Evolutionary conservation across 2,888 invertebrate genomes (phyloP), one percentile per base, ranked within the genome.

Genomic region (Dicranocentrus wangi): DNA sequence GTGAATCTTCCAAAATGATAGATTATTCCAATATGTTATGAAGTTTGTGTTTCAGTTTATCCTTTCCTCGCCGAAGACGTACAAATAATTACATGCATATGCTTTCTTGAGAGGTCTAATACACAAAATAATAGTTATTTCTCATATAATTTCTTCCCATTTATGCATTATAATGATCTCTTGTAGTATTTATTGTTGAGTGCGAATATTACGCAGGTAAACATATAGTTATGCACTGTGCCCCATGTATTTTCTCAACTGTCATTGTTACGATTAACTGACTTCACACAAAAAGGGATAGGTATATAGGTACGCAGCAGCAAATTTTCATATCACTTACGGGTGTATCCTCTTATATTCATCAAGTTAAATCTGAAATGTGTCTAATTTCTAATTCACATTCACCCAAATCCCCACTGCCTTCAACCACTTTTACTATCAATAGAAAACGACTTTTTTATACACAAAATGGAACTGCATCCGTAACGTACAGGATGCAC

Each of bases 311-410:
- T n/a, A n/a, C n/a, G n/a, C n/a, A n/a, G n/a, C n/a, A n/a, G n/a
- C n/a, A n/a, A n/a, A n/a, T n/a, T n/a, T n/a, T n/a, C n/a, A n/a
- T n/a, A n/a, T n/a, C n/a, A n/a, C n/a, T n/a, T n/a, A n/a, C n/a
- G n/a, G n/a, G n/a, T n/a, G n/a, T n/a, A n/a, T n/a, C n/a, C n/a
- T n/a, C n/a, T n/a, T n/a, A n/a, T n/a, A n/a, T n/a, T n/a, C n/a
- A n/a, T n/a, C n/a, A n/a, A 55, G 55, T 25, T 13, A 25, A 55
- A 55, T 55, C 55, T 55, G 23, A 55, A 55, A 55, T 51, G 51
- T 23, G 55, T 55, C 55, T 55, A 55, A 25, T 55, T 55, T 55
- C 55, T 55, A 55, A 55, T 55, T 23, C 55, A 55, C 25, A 25
- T 55, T 23, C 55, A 55, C 13, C 23, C 51, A 51, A 51, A 47